A percentile compares a stretch with the other conserved stretches of the same genome.
Evolutionary conservation across 1,140 invertebrate species (phyloP).

Genomic region (Globodera rostochiensis): DNA sequence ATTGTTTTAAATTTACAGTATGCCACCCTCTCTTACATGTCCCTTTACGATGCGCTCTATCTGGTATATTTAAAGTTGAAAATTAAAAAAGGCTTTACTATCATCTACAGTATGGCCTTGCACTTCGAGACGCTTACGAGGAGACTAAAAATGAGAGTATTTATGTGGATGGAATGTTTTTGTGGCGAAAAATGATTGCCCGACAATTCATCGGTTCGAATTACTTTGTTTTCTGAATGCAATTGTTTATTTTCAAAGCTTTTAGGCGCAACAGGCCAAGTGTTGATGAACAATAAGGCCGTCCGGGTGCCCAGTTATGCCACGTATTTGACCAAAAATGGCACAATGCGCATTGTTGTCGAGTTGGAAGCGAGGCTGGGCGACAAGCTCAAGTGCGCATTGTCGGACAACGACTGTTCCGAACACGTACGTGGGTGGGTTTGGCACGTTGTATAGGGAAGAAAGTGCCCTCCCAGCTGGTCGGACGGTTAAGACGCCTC

Average conservation of each 20-base stretch:
- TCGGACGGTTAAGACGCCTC: too few species aligned
- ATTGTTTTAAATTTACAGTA: slow-evolving; percentile 47
- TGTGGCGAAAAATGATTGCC: slow-evolving; percentile 64
- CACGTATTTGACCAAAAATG: slow-evolving; percentile 57
- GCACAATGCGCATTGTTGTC: slow-evolving; percentile 61
- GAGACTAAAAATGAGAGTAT: slow-evolving; percentile 56
- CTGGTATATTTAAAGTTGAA: slow-evolving; percentile 28
- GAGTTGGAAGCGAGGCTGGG: slow-evolving; percentile 57
- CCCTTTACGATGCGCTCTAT: slow-evolving; percentile 63
- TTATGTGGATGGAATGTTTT: slow-evolving; percentile 54
- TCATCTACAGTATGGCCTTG: slow-evolving; percentile 53
- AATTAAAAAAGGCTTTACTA: background rate
- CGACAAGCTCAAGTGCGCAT: slow-evolving; percentile 55
- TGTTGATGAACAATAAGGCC: slow-evolving; percentile 64
- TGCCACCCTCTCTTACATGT: slow-evolving; percentile 62
- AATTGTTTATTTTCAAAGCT: background rate
- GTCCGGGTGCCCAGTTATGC: slow-evolving; percentile 63
- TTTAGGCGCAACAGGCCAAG: slow-evolving; percentile 60
- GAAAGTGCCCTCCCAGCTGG: too few species aligned
- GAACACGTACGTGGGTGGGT: slow-evolving; percentile 51
- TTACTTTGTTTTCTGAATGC: background rate
- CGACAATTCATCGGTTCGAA: slow-evolving; percentile 59
- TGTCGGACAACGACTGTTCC: slow-evolving; percentile 56
- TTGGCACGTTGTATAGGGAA: too few species aligned
- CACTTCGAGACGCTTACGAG: slow-evolving; percentile 61